Evolutionary conservation across 2,797 vertebrate genomes (phyloP).

Genomic region (Sebastes cheni): DNA sequence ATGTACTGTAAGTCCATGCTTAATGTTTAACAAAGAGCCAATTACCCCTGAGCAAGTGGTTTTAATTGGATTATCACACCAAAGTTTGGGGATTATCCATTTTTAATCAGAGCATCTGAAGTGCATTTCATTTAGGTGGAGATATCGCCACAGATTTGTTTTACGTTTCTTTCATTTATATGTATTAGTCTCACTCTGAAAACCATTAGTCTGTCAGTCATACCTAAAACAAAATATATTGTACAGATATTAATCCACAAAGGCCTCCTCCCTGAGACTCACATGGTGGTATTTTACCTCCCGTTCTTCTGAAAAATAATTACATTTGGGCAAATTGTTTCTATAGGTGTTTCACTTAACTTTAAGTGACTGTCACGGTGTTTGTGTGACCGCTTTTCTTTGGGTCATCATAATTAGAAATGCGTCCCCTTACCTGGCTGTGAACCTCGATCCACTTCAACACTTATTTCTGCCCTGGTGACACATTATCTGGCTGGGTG

Average conservation of each 20-base stretch:
- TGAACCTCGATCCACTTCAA: neutral
- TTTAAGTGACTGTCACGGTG: neutral
- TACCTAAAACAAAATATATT: neutral
- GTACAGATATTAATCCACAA: neutral
- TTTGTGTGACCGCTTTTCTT: neutral
- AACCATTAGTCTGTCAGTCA: neutral
- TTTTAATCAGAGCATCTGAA: constrained; percentile 29
- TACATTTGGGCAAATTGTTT: neutral
- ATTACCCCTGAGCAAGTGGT: constrained; percentile 23
- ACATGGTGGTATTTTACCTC: neutral
- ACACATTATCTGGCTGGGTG: constrained; percentile 20
- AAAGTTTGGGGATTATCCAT: constrained; percentile 31
- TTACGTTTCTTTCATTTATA: neutral
- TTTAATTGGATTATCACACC: constrained; percentile 46
- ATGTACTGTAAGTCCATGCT: neutral
- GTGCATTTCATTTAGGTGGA: neutral
- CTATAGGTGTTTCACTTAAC: neutral
- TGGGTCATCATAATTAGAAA: constrained; percentile 9
- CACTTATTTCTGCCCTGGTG: constrained; percentile 23
- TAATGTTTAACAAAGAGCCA: constrained; percentile 19
- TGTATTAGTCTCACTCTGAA: neutral
- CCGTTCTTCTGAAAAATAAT: neutral
- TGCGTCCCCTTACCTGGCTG: neutral
- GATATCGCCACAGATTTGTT: accelerated
- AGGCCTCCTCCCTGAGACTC: neutral